These are phyloP conservation scores for Platanista minor DNA, from an alignment of 2,113 vertebrate genomes.

Conservation along the genomic window DNA sequence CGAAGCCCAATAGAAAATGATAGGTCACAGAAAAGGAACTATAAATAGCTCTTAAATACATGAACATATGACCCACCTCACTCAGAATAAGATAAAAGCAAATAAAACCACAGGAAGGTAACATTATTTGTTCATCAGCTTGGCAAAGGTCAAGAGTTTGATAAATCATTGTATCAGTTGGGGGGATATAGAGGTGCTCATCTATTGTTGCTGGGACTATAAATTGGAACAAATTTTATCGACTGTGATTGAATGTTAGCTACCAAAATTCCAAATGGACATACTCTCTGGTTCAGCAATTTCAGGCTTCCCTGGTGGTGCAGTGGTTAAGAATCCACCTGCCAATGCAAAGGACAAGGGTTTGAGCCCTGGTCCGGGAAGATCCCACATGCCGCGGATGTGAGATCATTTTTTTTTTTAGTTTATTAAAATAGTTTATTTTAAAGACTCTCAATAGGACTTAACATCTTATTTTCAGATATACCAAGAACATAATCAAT, in stretches of 20 bases:
- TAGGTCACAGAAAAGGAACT: neutral
- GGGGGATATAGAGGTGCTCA: fast-evolving
- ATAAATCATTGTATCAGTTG: fast-evolving
- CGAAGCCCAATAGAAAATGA: neutral
- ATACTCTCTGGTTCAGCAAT: neutral
- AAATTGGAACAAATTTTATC: neutral
- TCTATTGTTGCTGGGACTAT: fast-evolving
- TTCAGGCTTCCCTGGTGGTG: neutral
- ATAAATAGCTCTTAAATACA: neutral
- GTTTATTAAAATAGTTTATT: slow-evolving; percentile 69
- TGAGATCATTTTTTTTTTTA: neutral
- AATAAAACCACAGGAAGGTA: neutral
- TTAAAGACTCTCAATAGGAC: slow-evolving; percentile 32
- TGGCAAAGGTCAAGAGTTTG: neutral
- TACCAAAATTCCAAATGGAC: neutral
- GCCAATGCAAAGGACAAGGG: too few relatives aligned
- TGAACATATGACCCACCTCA: neutral
- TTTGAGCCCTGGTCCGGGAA: too few relatives aligned
- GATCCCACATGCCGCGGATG: fast-evolving
- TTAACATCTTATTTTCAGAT: slow-evolving; percentile 37
- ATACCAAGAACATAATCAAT: neutral
- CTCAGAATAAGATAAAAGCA: neutral
- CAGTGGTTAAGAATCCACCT: too few relatives aligned
- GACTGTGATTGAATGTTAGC: neutral
- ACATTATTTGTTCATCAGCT: neutral